Conservation (phyloP, 2,797 vertebrate genomes). For the Lophotriccus pileatus region DNA sequence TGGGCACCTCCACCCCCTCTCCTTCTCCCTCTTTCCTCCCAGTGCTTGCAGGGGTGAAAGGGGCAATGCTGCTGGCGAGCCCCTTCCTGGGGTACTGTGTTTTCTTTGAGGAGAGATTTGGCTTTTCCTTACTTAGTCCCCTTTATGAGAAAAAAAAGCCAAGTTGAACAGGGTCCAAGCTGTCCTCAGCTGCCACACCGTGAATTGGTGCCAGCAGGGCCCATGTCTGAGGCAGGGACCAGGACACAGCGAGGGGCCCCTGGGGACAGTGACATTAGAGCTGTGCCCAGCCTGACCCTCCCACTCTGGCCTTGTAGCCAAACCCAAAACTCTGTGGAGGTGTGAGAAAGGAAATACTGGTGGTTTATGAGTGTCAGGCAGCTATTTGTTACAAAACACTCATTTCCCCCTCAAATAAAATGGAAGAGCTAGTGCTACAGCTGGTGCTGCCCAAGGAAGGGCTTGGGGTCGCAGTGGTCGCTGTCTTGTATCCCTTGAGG, state of each 20-base stretch:
- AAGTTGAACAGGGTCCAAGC: neutral
- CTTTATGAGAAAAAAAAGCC: neutral
- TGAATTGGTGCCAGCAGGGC: neutral
- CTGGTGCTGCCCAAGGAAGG: neutral
- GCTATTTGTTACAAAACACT: neutral
- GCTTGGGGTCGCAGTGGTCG: accelerated
- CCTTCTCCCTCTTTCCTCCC: neutral
- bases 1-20: neutral
- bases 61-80: neutral
- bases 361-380: neutral
- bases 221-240: neutral
- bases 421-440: neutral
- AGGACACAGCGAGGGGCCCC: neutral
- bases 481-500: neutral
- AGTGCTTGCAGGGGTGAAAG: neutral
- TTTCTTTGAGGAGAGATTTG: neutral
- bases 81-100: neutral
- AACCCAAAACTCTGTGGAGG: neutral
- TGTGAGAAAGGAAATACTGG: neutral
- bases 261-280: accelerated
- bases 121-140: neutral
- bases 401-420: neutral
- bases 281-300: neutral
- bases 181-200: neutral
- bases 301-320: accelerated